Base-by-base conservation (phyloP, 2,113 vertebrate genomes). In the Scopus umbretta region DNA sequence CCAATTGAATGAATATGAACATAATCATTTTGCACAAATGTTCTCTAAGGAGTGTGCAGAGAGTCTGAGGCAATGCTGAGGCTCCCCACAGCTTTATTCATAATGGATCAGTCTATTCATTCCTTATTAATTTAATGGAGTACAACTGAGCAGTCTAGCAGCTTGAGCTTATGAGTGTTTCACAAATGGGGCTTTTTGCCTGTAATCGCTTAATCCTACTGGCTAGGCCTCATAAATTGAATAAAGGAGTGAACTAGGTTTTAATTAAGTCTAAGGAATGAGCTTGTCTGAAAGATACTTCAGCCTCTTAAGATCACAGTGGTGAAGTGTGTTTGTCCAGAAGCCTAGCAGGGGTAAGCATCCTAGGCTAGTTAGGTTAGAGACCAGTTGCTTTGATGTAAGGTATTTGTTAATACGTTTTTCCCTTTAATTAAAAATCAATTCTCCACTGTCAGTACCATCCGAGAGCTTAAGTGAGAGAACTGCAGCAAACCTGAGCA, bases 151-250 rank as follows among this genome's bases (percentile, higher is more conserved):
- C 98, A 98, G 97, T 98, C 95, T 96, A 98, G 98, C 98, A 98
- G 97, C 98, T 98, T 98, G 98, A 99, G 98, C 98, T 98, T 98
- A 99, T 98, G 98, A 99, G 98, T 98, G 98, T 98, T 99, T 99
- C 98, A 99, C 98, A 99, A 98, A 99, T 98, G 98, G 98, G 98
- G 98, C 98, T 99, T 98, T 99, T 98, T 98, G 98, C 98, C 98
- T 98, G 98, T 99, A 99, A 99, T 99, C 99, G 98, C 98, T 99
- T 99, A 99, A 99, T 99, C 99, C 99, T 98, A 96, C 98, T 96
- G 98, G 98, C 98, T 98, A 98, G 98, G 98, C 98, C 98, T 99
- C 98, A 98, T 98, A 98, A 98, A 98, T 98, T 97, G 98, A 98
- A 98, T 98, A 98, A 98, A 98, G 98, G 98, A 98, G 98, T 97